Percentiles rank a stretch among this genome's conserved stretches.
phyloP scores from a whole-genome alignment of 2,888 invertebrate species.

The Abrostola triplasia region DNA sequence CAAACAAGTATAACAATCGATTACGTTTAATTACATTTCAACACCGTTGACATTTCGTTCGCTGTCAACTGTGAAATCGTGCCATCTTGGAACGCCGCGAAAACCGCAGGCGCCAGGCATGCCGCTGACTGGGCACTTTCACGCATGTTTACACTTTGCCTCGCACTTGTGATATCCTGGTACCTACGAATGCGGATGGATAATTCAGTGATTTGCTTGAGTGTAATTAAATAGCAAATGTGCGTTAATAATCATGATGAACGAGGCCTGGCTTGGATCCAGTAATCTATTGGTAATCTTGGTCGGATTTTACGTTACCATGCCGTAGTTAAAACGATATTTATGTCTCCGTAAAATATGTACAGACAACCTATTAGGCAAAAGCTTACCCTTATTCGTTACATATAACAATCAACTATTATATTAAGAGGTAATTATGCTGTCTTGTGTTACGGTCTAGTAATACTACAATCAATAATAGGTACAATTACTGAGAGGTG shows the following conservation, averaged over 20 bases:
- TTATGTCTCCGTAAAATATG: too few relatives aligned
- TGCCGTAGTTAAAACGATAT: too few relatives aligned
- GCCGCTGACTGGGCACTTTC: constrained; percentile 60
- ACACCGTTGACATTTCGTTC: constrained; percentile 57
- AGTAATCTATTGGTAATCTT: too few relatives aligned
- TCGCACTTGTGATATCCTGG: constrained; percentile 47
- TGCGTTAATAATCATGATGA: background rate
- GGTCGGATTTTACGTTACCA: too few relatives aligned
- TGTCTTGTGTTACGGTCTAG: too few relatives aligned
- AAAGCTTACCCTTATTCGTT: too few relatives aligned
- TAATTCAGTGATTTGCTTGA: constrained; percentile 39
- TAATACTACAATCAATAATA: too few relatives aligned
- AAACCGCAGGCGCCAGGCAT: constrained; percentile 59
- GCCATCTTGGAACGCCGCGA: constrained; percentile 64
- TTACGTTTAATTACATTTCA: constrained; percentile 51
- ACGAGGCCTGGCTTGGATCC: background rate
- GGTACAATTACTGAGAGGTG: too few relatives aligned
- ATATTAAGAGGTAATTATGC: too few relatives aligned
- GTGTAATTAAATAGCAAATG: constrained; percentile 4
- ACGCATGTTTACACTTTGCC: constrained; percentile 59
- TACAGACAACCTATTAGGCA: too few relatives aligned
- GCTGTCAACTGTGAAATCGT: constrained; percentile 62
- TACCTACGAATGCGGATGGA: constrained; percentile 31
- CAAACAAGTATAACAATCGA: constrained; percentile 41
- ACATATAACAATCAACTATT: too few relatives aligned